Conservation (phyloP, 2,113 vertebrate species). For the Grus americana region DNA sequence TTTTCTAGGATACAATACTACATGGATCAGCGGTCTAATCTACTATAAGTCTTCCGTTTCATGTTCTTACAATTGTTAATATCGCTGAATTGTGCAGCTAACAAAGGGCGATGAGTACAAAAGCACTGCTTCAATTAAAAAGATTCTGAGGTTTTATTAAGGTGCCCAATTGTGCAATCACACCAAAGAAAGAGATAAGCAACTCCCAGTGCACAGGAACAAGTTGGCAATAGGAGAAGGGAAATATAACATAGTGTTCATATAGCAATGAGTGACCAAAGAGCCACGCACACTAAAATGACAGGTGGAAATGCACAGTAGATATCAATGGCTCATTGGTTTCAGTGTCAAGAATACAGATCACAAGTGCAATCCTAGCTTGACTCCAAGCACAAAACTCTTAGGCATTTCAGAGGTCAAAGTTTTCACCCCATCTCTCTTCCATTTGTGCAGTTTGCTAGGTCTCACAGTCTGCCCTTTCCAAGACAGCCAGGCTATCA, state of each 20-base stretch:
- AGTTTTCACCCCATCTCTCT: not conserved
- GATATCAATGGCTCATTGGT: not conserved
- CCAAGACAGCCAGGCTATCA: not conserved
- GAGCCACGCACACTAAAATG: not conserved
- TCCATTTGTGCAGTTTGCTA: not conserved
- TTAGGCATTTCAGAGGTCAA: not conserved
- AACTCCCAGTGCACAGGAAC: not conserved
- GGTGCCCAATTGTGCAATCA: not conserved
- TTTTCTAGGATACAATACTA: not conserved
- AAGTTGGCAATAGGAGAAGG: not conserved
- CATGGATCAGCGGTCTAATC: not conserved
- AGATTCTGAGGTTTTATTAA: not conserved
- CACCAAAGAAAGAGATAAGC: not conserved
- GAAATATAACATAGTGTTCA: not conserved
- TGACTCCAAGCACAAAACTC: not conserved
- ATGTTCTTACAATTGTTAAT: not conserved
- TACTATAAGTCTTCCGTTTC: not conserved
- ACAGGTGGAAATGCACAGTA: not conserved
- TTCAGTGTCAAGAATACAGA: not conserved
- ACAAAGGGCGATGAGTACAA: not conserved
- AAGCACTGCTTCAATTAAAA: not conserved
- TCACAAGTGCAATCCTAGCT: not conserved
- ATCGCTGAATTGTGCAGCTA: not conserved
- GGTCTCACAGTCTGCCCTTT: not conserved
- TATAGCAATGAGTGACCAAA: not conserved